Conservation (phyloP, 2,888 invertebrate species). For the Pseudanteris insignis region DNA sequence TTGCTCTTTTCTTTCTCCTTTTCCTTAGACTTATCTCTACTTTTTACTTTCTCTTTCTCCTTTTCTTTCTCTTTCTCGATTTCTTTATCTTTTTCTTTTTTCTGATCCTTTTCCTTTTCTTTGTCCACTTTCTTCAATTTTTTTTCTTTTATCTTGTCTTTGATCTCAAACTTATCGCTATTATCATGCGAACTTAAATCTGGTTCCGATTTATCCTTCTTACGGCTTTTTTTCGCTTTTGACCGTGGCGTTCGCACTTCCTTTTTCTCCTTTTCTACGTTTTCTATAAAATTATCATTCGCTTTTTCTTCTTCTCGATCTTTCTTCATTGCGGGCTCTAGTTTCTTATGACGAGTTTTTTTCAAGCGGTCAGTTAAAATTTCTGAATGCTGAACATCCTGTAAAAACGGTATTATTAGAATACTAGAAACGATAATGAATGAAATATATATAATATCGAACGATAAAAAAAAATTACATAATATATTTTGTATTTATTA, state of each 20-base stretch:
- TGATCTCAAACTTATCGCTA: slow-evolving; percentile 31
- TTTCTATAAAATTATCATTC: slow-evolving; percentile 57
- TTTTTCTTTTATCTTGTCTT: slow-evolving; percentile 49
- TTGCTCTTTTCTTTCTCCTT: slow-evolving; percentile 52
- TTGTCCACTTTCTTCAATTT: slow-evolving; percentile 47
- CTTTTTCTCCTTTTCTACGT: slow-evolving; percentile 48
- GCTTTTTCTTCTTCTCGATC: slow-evolving; percentile 47
- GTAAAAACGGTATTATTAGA: too few relatives aligned
- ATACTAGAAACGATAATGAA: background rate
- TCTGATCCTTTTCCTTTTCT: slow-evolving; percentile 48
- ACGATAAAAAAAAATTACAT: background rate
- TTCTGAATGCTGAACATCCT: slow-evolving; percentile 49
- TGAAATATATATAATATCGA: too few relatives aligned
- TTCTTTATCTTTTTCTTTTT: slow-evolving; percentile 41
- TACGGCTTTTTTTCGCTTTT: slow-evolving; percentile 63
- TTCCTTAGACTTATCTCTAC: slow-evolving; percentile 53
- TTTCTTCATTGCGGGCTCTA: slow-evolving; percentile 41
- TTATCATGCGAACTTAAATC: slow-evolving; percentile 40
- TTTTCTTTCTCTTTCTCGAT: slow-evolving; percentile 65
- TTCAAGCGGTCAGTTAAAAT: slow-evolving; percentile 51
- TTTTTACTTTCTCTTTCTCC: slow-evolving; percentile 57
- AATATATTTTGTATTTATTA: too few relatives aligned
- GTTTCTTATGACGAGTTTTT: slow-evolving; percentile 56
- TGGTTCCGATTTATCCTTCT: slow-evolving; percentile 49
- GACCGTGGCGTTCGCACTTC: slow-evolving; percentile 44